Evolutionary conservation across 2,888 invertebrate species (phyloP), one percentile per base, ranked within the genome.

Genomic region (Drosophila diplacantha): DNA sequence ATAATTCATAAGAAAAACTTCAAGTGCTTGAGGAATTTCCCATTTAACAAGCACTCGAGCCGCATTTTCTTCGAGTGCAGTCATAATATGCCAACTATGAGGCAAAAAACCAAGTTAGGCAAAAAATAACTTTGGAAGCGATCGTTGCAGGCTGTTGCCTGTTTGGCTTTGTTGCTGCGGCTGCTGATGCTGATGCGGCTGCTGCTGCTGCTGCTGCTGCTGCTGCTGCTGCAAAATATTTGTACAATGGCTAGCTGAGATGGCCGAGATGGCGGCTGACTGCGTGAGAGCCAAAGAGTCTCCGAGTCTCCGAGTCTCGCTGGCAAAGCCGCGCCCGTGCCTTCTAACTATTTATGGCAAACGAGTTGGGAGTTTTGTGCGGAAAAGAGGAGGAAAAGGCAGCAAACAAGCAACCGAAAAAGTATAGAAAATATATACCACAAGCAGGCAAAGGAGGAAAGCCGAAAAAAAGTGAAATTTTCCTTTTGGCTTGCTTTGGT

Each of bases 331-430:
- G 78, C 78, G 83, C 83, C 83, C 83, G 83, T 81, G 78, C 83
- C 83, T 83, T 83, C 81, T 79, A 83, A 79, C 83, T 79, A 79
- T 79, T 79, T 79, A 79, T 79, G 78, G 78, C 83, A 79, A 79
- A 79, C 78, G 81, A 83, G 78, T 79, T 78, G 81, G 62, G 65
- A 39, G 64, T 57, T 56, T 69, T 41, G 39, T 64, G 9, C 8
- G n/a, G 8, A 22, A 22, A 22, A 22, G 22, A 22, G 5, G 22
- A 22, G 5, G 24, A 11, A 38, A 16, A 7, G 29, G 18, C 2
- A 9, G n/a, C n/a, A 76, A 50, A 29, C 53, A 46, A 54, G 37
- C 11, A 6, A 39, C 39, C 39, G 32, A 53, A 43, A 64, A 47
- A 38, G 58, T 59, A 16, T 5, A 18, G 3, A 49, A 5, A 16